phyloP scores from a whole-genome alignment of 2,113 vertebrate species.

The Phrynocephalus versicolor region DNA sequence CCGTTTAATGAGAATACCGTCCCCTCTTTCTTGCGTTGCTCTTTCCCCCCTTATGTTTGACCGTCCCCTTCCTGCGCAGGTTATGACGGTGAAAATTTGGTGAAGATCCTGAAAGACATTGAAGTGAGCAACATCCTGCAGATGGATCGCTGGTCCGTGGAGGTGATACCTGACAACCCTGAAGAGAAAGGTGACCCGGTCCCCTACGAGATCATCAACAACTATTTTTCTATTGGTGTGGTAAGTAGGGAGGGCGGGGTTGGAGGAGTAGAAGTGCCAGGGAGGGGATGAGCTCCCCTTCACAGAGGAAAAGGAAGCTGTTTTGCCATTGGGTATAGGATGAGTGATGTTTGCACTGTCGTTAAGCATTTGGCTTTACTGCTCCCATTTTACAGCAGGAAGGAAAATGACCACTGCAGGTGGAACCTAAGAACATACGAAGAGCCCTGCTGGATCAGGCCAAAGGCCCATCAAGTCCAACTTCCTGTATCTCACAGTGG shows the following conservation, averaged over 20 bases:
- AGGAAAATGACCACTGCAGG: neutral
- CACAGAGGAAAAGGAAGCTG: neutral
- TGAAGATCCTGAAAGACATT: constrained; percentile 84
- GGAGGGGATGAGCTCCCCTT: neutral
- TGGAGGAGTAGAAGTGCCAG: neutral
- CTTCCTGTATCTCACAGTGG: too few species aligned
- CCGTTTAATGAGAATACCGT: neutral
- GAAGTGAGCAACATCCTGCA: constrained; percentile 77
- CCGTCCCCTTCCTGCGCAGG: constrained; percentile 66
- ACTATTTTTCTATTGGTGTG: constrained; percentile 96
- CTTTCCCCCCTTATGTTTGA: neutral
- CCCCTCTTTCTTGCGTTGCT: neutral
- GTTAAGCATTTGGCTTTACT: neutral
- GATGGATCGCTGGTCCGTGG: constrained; percentile 90
- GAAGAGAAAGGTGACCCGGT: constrained; percentile 87
- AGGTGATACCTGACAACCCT: constrained; percentile 81
- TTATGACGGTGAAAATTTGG: constrained; percentile 87
- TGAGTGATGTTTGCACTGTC: neutral
- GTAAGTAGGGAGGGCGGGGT: constrained; percentile 77
- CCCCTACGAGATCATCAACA: constrained; percentile 94
- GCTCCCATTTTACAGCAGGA: neutral
- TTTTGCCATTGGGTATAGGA: neutral
- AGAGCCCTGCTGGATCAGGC: too few species aligned
- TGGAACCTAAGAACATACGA: too few species aligned
- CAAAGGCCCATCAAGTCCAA: too few species aligned